Base-by-base conservation (phyloP, 1,140 invertebrate species). In the Leptinotarsa lineolata region DNA sequence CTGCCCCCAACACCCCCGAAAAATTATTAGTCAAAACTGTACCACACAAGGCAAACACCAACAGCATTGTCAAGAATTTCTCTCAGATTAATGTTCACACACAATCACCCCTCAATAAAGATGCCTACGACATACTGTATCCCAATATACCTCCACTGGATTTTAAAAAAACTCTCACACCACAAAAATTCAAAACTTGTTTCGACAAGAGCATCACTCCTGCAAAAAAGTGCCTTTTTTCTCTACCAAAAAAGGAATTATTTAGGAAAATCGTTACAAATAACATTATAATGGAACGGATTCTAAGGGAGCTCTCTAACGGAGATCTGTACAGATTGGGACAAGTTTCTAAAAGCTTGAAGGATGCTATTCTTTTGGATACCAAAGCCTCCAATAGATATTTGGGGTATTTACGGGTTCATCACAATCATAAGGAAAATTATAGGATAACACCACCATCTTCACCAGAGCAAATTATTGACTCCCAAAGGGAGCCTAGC, bases 371-470 rank as follows among this genome's bases (percentile, higher is more conserved):
- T 60, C 22, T 72, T n/a, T 48, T 15, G 13, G 76, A 80, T 71
- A n/a, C 61, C 4, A 74, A 75, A n/a, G 77, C 78, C 48, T 71
- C 66, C 44, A 44, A 15, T 21, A 75, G 74, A 70, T 75, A 71
- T 67, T 6, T 8, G n/a, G 30, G 60, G 24, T 74, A 22, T 64
- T 48, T 63, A 21, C 16, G 58, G 21, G 59, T 12, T 61, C 74
- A 81, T 71, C 76, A 76, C 59, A 70, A 72, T 18, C 79, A 80
- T 71, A 82, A 82, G 58, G 81, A 82, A 63, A 82, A 82, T 76
- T 80, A 81, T 72, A 70, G 74, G 60, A 78, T 77, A 44, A 80
- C 80, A 22, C 77, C 78, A 12, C 78, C 80, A 0, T 76, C 60
- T 44, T 79, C 75, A 45, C 78, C 80, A 4, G 76, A 78, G 20